phyloP scores from a whole-genome alignment of 92 coral and sea anemone genomes.

The Epizoanthus scotinus region DNA sequence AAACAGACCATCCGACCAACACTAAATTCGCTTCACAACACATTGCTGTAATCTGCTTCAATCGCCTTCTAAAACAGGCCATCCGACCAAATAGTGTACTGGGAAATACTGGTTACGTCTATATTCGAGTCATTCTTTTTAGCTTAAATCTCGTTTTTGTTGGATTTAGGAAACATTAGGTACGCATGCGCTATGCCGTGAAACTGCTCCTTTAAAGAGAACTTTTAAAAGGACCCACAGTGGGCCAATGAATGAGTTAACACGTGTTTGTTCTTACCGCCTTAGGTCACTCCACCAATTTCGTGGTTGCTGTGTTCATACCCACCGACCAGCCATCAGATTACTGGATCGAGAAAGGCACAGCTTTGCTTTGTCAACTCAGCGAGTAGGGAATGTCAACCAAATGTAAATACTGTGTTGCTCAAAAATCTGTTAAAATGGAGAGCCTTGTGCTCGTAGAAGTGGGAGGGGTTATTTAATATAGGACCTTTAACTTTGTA shows the following conservation, averaged over 20 bases:
- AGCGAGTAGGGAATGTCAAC: constrained; percentile 59
- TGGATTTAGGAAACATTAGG: too few species aligned
- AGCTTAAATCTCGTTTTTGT: too few species aligned
- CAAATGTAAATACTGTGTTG: constrained; percentile 1
- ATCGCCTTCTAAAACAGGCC: too few species aligned
- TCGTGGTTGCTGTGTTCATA: constrained; percentile 92
- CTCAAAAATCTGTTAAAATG: constrained; percentile 24
- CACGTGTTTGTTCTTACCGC: not conserved
- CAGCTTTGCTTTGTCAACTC: constrained; percentile 91
- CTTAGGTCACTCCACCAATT: constrained; percentile 97
- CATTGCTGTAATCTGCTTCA: too few species aligned
- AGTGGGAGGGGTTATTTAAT: not conserved
- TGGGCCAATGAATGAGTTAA: not conserved
- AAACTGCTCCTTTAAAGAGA: too few species aligned
- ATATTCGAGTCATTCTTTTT: too few species aligned
- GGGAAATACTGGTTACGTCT: too few species aligned
- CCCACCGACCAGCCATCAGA: constrained; percentile 86
- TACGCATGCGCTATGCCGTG: too few species aligned
- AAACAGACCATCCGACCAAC: too few species aligned
- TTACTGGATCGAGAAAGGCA: constrained; percentile 98
- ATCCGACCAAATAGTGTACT: too few species aligned
- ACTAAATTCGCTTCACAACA: too few species aligned
- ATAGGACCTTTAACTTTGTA: too few species aligned
- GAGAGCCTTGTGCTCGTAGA: not conserved
- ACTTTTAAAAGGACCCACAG: not conserved